Evolutionary conservation across 2,113 vertebrate genomes (phyloP).

Genomic region (Phrynosoma blainvillii): DNA sequence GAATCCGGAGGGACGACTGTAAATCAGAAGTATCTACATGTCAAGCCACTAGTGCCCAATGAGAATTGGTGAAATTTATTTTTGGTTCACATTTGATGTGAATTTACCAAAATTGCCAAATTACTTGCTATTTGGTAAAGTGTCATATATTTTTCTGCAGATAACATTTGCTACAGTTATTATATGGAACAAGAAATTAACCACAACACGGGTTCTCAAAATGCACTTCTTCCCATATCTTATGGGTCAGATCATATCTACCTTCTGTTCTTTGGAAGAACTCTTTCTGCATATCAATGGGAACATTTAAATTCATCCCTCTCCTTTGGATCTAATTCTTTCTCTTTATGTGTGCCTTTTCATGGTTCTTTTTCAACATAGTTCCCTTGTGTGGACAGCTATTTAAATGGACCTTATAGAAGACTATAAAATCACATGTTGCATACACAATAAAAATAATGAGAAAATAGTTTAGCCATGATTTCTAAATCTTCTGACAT

Average conservation of each 20-base stretch:
- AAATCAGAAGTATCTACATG: too few species aligned
- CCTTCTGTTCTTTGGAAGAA: not conserved
- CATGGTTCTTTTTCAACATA: not conserved
- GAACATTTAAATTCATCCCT: not conserved
- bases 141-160: too few species aligned
- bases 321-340: not conserved
- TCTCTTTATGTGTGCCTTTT: not conserved
- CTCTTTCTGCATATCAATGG: not conserved
- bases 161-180: not conserved
- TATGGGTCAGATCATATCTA: not conserved
- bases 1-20: too few species aligned
- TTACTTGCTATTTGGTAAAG: too few species aligned
- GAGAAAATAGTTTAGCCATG: conserved; percentile 7
- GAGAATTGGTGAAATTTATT: too few species aligned
- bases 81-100: too few species aligned
- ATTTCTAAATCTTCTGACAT: rapidly evolving
- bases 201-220: not conserved
- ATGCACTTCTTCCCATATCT: not conserved
- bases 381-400: rapidly evolving
- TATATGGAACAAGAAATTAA: not conserved
- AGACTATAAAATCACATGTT: not conserved
- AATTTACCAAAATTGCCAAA: too few species aligned
- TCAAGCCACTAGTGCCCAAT: too few species aligned
- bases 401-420: not conserved
- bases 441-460: not conserved